phyloP scores from a whole-genome alignment of 2,113 vertebrate species.

The Perca flavescens region DNA sequence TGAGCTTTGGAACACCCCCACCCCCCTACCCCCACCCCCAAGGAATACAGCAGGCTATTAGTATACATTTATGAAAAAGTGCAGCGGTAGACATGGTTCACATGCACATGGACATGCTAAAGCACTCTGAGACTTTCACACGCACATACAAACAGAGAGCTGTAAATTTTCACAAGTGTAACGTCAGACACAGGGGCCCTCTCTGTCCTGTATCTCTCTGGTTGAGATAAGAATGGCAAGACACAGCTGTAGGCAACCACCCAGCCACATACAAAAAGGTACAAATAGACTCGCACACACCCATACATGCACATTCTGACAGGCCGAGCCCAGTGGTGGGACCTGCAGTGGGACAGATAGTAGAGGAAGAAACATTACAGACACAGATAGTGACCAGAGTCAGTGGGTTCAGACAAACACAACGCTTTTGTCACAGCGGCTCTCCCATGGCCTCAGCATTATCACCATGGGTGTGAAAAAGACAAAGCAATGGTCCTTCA shows the following conservation, averaged over 20 bases:
- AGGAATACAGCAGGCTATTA: conserved; percentile 60
- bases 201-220: conserved; percentile 66
- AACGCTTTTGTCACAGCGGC: conserved; percentile 34
- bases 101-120: conserved; percentile 8
- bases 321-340: conserved; percentile 41
- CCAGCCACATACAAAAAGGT: conserved; percentile 62
- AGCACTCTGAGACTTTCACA: conserved; percentile 10
- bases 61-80: conserved; percentile 52
- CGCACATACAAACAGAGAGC: conserved; percentile 19
- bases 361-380: conserved; percentile 35
- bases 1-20: conserved; percentile 36
- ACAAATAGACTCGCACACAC: conserved; percentile 52
- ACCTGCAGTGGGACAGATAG: conserved; percentile 64
- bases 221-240: conserved; percentile 73
- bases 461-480: conserved; percentile 61
- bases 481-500: conserved; percentile 64
- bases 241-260: conserved; percentile 71
- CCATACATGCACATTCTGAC: conserved; percentile 35
- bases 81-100: conserved; percentile 32
- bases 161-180: conserved; percentile 64
- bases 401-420: conserved; percentile 56
- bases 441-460: conserved; percentile 65
- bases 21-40: not conserved
- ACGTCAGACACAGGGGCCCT: conserved; percentile 62
- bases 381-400: conserved; percentile 65